Conservation (phyloP, 2,797 vertebrate genomes). For the Rhinophrynus dorsalis region DNA sequence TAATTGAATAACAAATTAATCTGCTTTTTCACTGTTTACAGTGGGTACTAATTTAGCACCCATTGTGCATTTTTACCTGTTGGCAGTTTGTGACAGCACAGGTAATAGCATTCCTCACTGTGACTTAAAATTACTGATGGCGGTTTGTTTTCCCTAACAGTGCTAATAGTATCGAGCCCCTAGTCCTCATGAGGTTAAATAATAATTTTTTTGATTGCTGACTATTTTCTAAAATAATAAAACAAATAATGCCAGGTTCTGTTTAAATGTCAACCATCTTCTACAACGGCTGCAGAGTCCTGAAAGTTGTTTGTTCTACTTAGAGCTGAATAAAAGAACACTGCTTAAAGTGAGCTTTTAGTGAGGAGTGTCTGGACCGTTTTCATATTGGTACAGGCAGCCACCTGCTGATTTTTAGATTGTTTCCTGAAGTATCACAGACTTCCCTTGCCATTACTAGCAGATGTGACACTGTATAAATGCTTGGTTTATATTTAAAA, state of each 20-base stretch:
- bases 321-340: constrained; percentile 10
- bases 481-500: constrained; percentile 8
- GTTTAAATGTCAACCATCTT: constrained; percentile 26
- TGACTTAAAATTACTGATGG: no score
- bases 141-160: no score
- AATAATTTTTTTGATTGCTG: constrained; percentile 18
- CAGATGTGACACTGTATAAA: constrained; percentile 27
- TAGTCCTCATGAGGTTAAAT: no score
- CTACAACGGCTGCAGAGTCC: background rate
- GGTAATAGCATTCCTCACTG: no score
- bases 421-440: constrained; percentile 32
- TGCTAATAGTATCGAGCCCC: no score
- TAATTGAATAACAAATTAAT: no score
- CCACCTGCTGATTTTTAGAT: constrained; percentile 35
- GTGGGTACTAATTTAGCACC: no score
- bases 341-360: constrained; percentile 27
- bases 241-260: constrained; percentile 10
- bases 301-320: constrained; percentile 24
- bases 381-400: constrained; percentile 29
- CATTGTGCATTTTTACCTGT: no score
- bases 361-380: constrained; percentile 24
- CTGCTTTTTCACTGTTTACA: no score
- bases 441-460: constrained; percentile 17
- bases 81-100: no score
- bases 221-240: constrained; percentile 22